Conservation (phyloP, 1,140 invertebrate species). For the Atta colombica region DNA sequence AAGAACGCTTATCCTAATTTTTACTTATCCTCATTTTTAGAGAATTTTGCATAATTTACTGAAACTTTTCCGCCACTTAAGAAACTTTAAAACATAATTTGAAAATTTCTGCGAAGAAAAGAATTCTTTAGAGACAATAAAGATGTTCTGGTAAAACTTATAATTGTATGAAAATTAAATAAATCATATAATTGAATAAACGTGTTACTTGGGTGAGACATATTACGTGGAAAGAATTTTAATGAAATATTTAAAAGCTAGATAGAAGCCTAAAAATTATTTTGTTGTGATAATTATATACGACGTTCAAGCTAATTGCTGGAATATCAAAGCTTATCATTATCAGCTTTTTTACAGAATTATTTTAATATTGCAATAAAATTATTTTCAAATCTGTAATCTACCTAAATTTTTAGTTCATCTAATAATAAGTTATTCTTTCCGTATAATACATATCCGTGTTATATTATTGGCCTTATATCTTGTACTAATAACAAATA, state of each 20-base stretch:
- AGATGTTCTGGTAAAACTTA: neutral
- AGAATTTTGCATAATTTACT: conserved; percentile 29
- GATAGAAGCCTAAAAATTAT: no score
- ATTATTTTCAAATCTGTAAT: no score
- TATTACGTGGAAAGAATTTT: no score
- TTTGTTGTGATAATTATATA: no score
- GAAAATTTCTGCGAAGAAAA: neutral
- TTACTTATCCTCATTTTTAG: neutral
- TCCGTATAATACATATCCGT: no score
- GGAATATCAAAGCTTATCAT: no score
- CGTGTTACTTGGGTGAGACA: neutral
- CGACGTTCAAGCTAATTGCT: no score
- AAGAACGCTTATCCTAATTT: neutral
- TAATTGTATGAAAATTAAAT: conserved; percentile 9
- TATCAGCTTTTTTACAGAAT: no score
- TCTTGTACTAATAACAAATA: neutral
- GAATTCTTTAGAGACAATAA: conserved; percentile 9
- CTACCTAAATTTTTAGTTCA: no score
- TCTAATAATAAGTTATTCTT: no score
- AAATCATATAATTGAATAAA: conserved; percentile 10
- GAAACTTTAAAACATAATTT: neutral
- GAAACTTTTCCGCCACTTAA: neutral
- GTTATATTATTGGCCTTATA: neutral
- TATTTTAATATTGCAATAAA: no score
- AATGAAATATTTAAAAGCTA: no score